These are phyloP conservation scores for Spermophilus dauricus DNA, from an alignment of 2,113 vertebrate species.

Conservation along the genomic window DNA sequence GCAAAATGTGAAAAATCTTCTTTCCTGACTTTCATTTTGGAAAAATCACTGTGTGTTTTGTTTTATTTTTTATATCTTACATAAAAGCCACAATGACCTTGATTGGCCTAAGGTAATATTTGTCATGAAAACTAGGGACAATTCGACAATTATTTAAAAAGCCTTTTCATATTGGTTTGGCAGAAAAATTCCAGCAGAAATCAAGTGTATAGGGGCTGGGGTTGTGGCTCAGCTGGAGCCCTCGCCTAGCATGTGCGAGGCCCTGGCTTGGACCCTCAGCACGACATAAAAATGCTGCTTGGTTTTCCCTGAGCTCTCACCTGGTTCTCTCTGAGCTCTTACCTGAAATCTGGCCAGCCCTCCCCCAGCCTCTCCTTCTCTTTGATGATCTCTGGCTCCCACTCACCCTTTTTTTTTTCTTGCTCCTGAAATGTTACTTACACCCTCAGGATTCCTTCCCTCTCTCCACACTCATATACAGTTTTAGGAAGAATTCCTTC, in stretches of 20 bases:
- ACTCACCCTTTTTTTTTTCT: neutral
- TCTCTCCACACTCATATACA: neutral
- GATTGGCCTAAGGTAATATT: constrained; percentile 68
- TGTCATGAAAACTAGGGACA: constrained; percentile 51
- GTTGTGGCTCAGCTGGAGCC: too few species aligned
- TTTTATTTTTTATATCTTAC: constrained; percentile 48
- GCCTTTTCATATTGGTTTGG: constrained; percentile 45
- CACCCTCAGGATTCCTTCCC: neutral
- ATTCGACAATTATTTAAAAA: constrained; percentile 63
- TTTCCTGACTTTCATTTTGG: constrained; percentile 52
- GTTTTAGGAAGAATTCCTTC: constrained; percentile 41
- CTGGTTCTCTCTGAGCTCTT: too few species aligned
- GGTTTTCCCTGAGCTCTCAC: too few species aligned
- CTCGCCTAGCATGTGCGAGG: too few species aligned
- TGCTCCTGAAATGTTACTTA: neutral
- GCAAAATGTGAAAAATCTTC: constrained; percentile 44
- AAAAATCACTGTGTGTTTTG: neutral
- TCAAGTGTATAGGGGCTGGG: neutral
- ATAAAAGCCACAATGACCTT: constrained; percentile 64
- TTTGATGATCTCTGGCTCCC: neutral
- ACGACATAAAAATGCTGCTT: too few species aligned
- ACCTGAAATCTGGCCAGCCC: neutral
- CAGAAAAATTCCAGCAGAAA: constrained; percentile 59
- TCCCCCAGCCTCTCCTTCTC: neutral
- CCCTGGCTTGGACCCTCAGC: too few species aligned